A percentile compares a stretch with the other conserved stretches of the same genome.
Conservation (phyloP, 2,888 invertebrate species). For the Dolichopus griseipennis region DNA sequence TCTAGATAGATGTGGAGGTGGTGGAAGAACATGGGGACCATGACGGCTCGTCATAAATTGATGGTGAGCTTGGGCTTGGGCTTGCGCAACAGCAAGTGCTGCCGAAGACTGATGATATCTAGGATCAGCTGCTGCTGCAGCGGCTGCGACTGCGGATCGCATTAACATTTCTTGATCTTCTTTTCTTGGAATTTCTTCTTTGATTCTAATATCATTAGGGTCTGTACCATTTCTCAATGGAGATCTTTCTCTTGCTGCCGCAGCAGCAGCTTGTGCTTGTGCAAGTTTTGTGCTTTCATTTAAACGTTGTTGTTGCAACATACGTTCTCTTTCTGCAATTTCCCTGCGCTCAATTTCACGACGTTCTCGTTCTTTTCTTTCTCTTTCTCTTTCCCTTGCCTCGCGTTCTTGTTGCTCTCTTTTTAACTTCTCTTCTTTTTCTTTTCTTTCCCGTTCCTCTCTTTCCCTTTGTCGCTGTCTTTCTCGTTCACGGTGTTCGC, state of each 20-base stretch:
- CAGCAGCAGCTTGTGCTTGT: slow-evolving; percentile 39
- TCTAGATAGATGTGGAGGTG: slow-evolving; percentile 46
- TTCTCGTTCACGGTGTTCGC: slow-evolving; percentile 43
- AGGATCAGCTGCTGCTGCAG: slow-evolving; percentile 40
- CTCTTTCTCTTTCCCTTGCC: slow-evolving; percentile 51
- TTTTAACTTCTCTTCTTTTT: slow-evolving; percentile 47
- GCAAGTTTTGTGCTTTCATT: slow-evolving; percentile 45
- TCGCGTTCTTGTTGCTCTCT: slow-evolving; percentile 51
- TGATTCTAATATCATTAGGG: slow-evolving; percentile 36
- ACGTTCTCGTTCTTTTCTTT: slow-evolving; percentile 49
- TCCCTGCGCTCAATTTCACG: slow-evolving; percentile 52
- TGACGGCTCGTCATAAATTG: slow-evolving; percentile 46
- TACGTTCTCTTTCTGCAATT: slow-evolving; percentile 50
- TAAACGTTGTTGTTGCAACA: slow-evolving; percentile 51
- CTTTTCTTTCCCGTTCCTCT: slow-evolving; percentile 42
- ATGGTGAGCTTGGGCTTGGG: slow-evolving; percentile 43
- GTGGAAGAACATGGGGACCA: slow-evolving; percentile 46
- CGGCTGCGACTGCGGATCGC: slow-evolving; percentile 32
- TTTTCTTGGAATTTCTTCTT: slow-evolving; percentile 46
- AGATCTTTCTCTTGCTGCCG: slow-evolving; percentile 54
- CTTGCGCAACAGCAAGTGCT: slow-evolving; percentile 37
- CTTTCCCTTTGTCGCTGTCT: slow-evolving; percentile 39
- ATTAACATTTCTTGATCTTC: slow-evolving; percentile 48
- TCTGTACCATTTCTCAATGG: slow-evolving; percentile 62
- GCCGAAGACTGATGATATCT: slow-evolving; percentile 47